Evolutionary conservation across 2,888 invertebrate genomes (phyloP).

Genomic region (Patella depressa): DNA sequence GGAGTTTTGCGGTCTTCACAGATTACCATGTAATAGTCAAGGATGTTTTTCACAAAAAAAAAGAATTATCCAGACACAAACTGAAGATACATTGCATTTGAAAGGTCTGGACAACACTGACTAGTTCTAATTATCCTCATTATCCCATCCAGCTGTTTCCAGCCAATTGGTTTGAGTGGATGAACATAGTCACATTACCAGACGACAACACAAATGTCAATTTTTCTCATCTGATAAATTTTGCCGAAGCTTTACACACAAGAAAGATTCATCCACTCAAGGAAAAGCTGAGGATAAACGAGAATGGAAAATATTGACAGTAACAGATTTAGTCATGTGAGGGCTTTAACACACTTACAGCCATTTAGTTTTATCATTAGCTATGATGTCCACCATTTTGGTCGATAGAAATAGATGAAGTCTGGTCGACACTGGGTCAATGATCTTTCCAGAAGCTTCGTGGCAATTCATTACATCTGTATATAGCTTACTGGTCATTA

Average conservation of each 20-base stretch:
- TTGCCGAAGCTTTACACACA: not conserved
- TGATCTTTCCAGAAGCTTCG: not conserved
- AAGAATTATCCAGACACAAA: not conserved
- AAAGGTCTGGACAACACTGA: not conserved
- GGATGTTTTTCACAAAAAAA: not conserved
- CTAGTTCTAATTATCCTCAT: not conserved
- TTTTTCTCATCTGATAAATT: not conserved
- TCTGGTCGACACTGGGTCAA: slow-evolving; percentile 1
- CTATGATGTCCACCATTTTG: not conserved
- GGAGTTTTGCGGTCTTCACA: not conserved
- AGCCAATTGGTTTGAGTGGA: slow-evolving; percentile 7
- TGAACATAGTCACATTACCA: not conserved
- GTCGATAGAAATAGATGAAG: not conserved
- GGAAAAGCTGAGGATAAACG: not conserved
- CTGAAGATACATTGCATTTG: not conserved
- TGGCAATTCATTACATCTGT: too few species aligned
- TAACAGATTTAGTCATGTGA: not conserved
- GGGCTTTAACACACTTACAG: too few species aligned
- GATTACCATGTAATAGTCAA: not conserved
- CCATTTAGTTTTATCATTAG: not conserved
- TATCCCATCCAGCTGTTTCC: slow-evolving; percentile 10
- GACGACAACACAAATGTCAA: slow-evolving; percentile 2
- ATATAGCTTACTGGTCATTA: too few species aligned
- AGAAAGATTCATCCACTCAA: not conserved
- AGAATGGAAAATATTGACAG: slow-evolving; percentile 2